These are phyloP conservation scores for Heliothis virescens DNA, from an alignment of 1,140 invertebrate genomes.

Conservation along the genomic window DNA sequence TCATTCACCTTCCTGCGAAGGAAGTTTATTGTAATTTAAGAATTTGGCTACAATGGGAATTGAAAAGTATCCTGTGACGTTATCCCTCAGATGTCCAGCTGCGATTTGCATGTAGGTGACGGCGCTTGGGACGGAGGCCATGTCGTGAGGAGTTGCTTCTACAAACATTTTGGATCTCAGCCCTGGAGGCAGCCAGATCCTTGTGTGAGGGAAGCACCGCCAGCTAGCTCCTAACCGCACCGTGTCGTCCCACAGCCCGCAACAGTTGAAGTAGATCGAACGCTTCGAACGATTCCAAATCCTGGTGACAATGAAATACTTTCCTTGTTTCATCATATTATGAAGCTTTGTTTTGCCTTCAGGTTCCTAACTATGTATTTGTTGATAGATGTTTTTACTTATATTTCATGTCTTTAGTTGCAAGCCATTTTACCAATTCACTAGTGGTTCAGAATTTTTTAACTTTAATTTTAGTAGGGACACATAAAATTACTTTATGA, in stretches of 20 bases:
- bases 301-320: constrained; percentile 49
- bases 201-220: constrained; percentile 66
- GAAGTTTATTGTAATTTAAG: constrained; percentile 59
- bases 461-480: too few relatives aligned
- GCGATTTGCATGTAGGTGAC: constrained; percentile 64
- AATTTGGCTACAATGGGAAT: constrained; percentile 69
- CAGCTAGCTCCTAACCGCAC: constrained; percentile 66
- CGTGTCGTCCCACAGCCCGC: constrained; percentile 68
- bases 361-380: too few relatives aligned
- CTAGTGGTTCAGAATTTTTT: too few relatives aligned
- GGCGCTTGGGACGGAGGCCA: constrained; percentile 55
- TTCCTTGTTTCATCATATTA: not conserved
- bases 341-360: too few relatives aligned
- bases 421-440: too few relatives aligned
- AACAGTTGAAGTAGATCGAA: constrained; percentile 66
- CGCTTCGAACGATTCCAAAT: constrained; percentile 63
- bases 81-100: constrained; percentile 68
- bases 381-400: too few relatives aligned
- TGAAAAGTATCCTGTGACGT: constrained; percentile 65
- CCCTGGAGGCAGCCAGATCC: constrained; percentile 67
- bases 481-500: too few relatives aligned
- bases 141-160: constrained; percentile 58
- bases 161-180: constrained; percentile 60
- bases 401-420: too few relatives aligned
- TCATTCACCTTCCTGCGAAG: constrained; percentile 43